Base-by-base conservation (phyloP, 2,888 invertebrate species). In the Notodonta dromedarius region DNA sequence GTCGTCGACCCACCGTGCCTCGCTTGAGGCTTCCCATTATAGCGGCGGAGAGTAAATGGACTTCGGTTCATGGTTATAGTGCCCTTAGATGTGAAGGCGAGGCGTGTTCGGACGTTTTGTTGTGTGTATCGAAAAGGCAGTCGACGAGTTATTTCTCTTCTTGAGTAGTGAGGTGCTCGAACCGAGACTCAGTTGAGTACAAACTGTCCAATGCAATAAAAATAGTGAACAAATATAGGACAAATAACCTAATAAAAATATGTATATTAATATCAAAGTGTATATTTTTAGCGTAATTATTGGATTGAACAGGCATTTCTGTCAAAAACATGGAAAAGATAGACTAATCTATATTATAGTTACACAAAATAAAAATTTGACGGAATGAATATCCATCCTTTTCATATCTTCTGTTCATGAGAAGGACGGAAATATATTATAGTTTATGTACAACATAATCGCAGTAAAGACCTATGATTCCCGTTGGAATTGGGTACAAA, bases 191-290 rank as follows among this genome's bases (percentile, higher is more conserved):
- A 8, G 11, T 35, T 32, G 32, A 51, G 54, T 54, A 54, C 39
- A 14, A 54, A 4, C 54, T 35, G 52, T 32, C 39, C 39, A 39
- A 54, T 54, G 54, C 54, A 54, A 54, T 54, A 54, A 53, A 32
- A 52, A 35, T 51, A 24, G n/a, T 3, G 32, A 51, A 51, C 52
- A 32, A 24, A 13, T 9, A 32, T 52, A 52, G 32, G 52, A 32
- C 52, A 24, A 52, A 32, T 52, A 52, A 13, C 12, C 5, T 52
- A 46, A 52, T 12, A 52, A 52, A 52, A 32, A 52, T 32, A 52
- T 52, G 52, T 52, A 32, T 52, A 52, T 32, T 52, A 52, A 32
- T 6, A 46, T n/a, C 13, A 46, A 46, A 32, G 13, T 52, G 24
- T 52, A 52, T 52, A 52, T 32, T 24, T 52, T 52, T 52, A 32